Evolutionary conservation across 2,113 vertebrate genomes (phyloP).

Genomic region (Austrofundulus limnaeus): DNA sequence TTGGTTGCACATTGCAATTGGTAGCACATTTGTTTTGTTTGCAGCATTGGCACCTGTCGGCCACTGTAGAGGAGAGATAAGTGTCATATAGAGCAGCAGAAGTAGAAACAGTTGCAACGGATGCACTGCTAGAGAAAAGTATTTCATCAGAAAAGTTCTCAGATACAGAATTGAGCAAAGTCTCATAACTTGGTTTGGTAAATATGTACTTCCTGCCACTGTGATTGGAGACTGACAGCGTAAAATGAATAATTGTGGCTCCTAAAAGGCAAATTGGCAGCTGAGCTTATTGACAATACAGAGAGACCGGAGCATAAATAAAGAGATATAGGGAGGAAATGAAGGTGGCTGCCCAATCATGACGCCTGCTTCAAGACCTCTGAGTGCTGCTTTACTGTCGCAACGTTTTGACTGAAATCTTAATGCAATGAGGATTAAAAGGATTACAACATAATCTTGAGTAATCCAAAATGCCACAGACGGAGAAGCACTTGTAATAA

Average conservation of each 20-base stretch:
- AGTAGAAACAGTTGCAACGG: constrained; percentile 50
- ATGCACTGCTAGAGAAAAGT: constrained; percentile 53
- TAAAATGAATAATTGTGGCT: constrained; percentile 54
- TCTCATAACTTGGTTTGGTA: constrained; percentile 44
- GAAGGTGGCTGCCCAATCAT: constrained; percentile 82
- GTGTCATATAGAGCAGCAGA: constrained; percentile 45
- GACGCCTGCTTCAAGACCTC: constrained; percentile 88
- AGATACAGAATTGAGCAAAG: constrained; percentile 18
- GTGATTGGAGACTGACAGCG: constrained; percentile 41
- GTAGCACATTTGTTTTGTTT: no score
- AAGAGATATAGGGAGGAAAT: constrained; percentile 57
- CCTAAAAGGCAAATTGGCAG: constrained; percentile 59
- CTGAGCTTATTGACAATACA: constrained; percentile 58
- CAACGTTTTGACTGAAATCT: constrained; percentile 98
- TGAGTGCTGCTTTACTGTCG: constrained; percentile 92
- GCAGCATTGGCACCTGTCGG: no score
- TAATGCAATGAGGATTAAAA: constrained; percentile 97
- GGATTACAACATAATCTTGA: constrained; percentile 99
- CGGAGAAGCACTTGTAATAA: constrained; percentile 94
- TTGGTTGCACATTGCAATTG: constrained; percentile 15
- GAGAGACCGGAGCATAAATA: constrained; percentile 57
- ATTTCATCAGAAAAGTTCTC: constrained; percentile 59
- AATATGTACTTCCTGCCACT: constrained; percentile 62
- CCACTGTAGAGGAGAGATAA: constrained; percentile 51
- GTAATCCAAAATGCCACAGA: constrained; percentile 99